Percentiles rank a stretch among this genome's conserved stretches.
These are phyloP conservation scores for Helleia helle DNA, from an alignment of 2,888 invertebrate genomes.

Conservation along the genomic window DNA sequence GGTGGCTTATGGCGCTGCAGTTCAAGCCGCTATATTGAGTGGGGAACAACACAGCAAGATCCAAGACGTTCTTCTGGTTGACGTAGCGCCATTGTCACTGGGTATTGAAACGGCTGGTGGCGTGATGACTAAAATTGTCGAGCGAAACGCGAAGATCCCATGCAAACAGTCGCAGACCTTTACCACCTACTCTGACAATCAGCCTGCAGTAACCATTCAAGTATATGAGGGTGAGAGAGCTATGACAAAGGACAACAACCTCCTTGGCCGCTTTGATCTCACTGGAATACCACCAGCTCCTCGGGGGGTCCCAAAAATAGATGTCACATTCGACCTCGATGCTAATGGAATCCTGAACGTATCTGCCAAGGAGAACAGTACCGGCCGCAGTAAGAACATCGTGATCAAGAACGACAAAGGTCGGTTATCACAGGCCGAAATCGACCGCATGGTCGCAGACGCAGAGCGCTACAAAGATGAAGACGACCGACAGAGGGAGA, in stretches of 20 bases:
- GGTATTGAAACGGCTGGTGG: slow-evolving; percentile 88
- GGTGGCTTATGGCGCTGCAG: slow-evolving; percentile 84
- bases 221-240: slow-evolving; percentile 85
- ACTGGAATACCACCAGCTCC: slow-evolving; percentile 82
- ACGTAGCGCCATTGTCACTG: slow-evolving; percentile 77
- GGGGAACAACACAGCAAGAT: slow-evolving; percentile 84
- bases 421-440: slow-evolving; percentile 84
- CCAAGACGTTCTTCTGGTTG: slow-evolving; percentile 76
- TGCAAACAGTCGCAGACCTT: slow-evolving; percentile 82
- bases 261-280: slow-evolving; percentile 76
- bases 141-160: slow-evolving; percentile 81
- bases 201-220: slow-evolving; percentile 82
- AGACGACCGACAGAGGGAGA: slow-evolving; percentile 79
- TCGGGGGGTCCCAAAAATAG: slow-evolving; percentile 79
- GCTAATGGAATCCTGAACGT: slow-evolving; percentile 89
- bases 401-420: slow-evolving; percentile 87
- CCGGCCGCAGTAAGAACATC: slow-evolving; percentile 81
- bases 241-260: slow-evolving; percentile 85
- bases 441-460: slow-evolving; percentile 84
- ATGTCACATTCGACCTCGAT: slow-evolving; percentile 83
- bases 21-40: slow-evolving; percentile 81
- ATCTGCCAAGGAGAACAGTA: slow-evolving; percentile 80
- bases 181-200: slow-evolving; percentile 87
- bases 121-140: slow-evolving; percentile 84
- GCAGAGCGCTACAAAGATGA: slow-evolving; percentile 83